Conservation (phyloP, 2,888 invertebrate species). For the Ferrisia virgata region DNA sequence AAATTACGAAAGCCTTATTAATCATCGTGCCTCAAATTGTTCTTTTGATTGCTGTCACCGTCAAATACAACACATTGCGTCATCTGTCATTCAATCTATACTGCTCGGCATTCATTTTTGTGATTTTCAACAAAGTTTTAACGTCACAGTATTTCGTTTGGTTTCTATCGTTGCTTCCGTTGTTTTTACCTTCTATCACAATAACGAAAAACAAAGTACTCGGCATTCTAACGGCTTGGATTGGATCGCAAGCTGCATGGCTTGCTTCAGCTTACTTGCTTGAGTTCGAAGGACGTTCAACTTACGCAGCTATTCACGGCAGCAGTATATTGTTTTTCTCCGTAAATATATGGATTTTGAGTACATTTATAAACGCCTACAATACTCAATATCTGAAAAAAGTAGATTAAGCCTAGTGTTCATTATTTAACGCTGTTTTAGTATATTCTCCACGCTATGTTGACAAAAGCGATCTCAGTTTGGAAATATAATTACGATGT, state of each 20-base stretch:
- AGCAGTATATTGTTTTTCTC: slow-evolving; percentile 80
- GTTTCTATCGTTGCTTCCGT: slow-evolving; percentile 86
- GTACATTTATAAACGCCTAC: slow-evolving; percentile 58
- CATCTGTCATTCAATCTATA: slow-evolving; percentile 84
- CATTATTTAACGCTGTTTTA: background rate
- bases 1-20: slow-evolving; percentile 52
- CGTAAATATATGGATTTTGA: slow-evolving; percentile 71
- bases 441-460: background rate
- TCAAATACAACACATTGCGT: slow-evolving; percentile 63
- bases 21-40: slow-evolving; percentile 68
- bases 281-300: slow-evolving; percentile 82
- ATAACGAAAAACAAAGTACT: slow-evolving; percentile 57
- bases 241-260: slow-evolving; percentile 78
- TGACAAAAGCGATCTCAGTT: background rate
- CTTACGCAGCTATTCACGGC: slow-evolving; percentile 80
- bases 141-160: slow-evolving; percentile 98
- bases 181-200: slow-evolving; percentile 70
- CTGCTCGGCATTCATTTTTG: slow-evolving; percentile 79
- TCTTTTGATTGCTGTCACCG: slow-evolving; percentile 63
- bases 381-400: slow-evolving; percentile 44
- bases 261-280: slow-evolving; percentile 83
- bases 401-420: slow-evolving; percentile 7
- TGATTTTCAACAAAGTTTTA: slow-evolving; percentile 90
- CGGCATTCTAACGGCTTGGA: slow-evolving; percentile 62
- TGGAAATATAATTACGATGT: background rate